Conservation (phyloP, 2,113 vertebrate species). For the Salvelinus sp. region DNA sequence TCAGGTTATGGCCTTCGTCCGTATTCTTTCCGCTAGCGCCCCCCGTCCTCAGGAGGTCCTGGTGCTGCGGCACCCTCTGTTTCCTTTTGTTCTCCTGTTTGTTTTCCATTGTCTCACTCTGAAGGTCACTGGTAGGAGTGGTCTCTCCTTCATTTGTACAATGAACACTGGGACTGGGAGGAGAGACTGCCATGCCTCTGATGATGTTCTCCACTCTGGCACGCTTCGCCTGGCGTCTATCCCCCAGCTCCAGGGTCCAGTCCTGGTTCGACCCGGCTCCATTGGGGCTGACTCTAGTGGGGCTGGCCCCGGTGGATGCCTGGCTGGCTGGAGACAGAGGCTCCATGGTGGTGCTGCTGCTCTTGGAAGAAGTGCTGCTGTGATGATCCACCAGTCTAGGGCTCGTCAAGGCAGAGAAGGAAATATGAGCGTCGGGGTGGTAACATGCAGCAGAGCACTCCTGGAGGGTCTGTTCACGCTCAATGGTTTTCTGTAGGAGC, state of each 20-base stretch:
- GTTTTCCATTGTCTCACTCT: slow-evolving; percentile 20
- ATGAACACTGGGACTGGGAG: slow-evolving; percentile 22
- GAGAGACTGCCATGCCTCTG: slow-evolving; percentile 79
- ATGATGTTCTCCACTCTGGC: slow-evolving; percentile 91
- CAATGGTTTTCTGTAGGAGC: neutral
- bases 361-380: slow-evolving; percentile 38
- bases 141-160: neutral
- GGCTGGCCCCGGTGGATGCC: slow-evolving; percentile 18
- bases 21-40: slow-evolving; percentile 10
- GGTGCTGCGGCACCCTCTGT: slow-evolving; percentile 66
- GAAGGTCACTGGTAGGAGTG: neutral
- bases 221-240: slow-evolving; percentile 80
- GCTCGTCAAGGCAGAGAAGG: slow-evolving; percentile 42
- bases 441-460: slow-evolving; percentile 46
- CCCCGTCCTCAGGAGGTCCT: slow-evolving; percentile 26
- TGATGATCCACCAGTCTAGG: slow-evolving; percentile 44
- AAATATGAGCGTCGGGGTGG: slow-evolving; percentile 40
- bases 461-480: slow-evolving; percentile 52
- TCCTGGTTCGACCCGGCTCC: slow-evolving; percentile 22
- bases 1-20: slow-evolving; percentile 65
- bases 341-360: slow-evolving; percentile 13
- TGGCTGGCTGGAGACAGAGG: slow-evolving; percentile 38
- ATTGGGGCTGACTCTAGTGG: neutral
- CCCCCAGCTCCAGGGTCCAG: slow-evolving; percentile 53
- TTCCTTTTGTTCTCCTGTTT: slow-evolving; percentile 68